Evolutionary conservation across 1,140 invertebrate species (phyloP).

Genomic region (Leptinotarsa defecta): DNA sequence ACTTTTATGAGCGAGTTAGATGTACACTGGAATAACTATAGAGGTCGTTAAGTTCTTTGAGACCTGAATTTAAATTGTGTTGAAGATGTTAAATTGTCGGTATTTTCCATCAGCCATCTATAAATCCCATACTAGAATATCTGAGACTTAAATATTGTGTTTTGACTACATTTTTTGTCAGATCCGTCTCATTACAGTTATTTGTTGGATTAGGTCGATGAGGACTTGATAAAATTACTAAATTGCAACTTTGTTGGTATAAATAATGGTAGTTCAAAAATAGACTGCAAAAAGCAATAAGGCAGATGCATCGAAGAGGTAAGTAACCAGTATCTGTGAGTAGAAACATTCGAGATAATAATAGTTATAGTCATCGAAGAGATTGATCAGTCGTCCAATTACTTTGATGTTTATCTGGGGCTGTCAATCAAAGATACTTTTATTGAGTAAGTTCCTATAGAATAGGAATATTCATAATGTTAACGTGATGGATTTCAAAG

Average conservation of each 20-base stretch:
- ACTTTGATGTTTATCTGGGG: no score
- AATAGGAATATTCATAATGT: no score
- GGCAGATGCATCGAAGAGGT: no score
- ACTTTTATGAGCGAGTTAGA: not conserved
- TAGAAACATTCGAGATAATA: no score
- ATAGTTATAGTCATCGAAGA: no score
- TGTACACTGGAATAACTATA: not conserved
- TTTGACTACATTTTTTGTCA: not conserved
- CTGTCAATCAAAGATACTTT: no score
- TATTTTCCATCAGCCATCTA: not conserved
- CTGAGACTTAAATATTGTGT: not conserved
- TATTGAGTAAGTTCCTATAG: no score
- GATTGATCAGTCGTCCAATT: no score
- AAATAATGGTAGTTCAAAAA: not conserved
- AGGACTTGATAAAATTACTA: not conserved
- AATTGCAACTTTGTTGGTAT: conserved; percentile 1
- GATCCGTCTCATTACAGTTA: not conserved
- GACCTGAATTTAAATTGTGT: not conserved
- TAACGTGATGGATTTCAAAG: no score
- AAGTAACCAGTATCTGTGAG: no score
- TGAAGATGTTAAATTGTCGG: not conserved
- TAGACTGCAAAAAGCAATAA: not conserved
- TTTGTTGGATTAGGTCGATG: not conserved
- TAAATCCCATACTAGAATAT: not conserved
- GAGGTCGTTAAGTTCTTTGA: not conserved